These are phyloP conservation scores for Hyla sarda DNA, from an alignment of 2,113 vertebrate genomes.

Conservation along the genomic window DNA sequence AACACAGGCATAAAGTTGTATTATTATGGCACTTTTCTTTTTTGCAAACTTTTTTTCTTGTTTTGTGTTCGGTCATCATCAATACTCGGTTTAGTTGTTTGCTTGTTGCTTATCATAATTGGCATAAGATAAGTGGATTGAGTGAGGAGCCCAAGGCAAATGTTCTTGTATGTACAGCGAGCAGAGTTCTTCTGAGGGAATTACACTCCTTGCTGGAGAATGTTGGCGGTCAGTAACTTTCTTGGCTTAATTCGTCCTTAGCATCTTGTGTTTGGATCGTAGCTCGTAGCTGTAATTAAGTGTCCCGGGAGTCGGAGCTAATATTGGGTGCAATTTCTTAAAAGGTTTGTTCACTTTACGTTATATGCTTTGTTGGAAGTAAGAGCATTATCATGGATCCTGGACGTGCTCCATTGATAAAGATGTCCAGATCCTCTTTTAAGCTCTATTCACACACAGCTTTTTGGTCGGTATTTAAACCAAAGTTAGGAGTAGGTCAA, in stretches of 20 bases:
- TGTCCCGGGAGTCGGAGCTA: neutral
- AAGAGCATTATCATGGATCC: neutral
- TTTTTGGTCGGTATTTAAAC: too few species aligned
- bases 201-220: neutral
- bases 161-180: neutral
- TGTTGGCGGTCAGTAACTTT: neutral
- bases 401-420: neutral
- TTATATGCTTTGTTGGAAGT: too few species aligned
- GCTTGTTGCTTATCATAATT: neutral
- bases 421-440: neutral
- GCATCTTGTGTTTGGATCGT: neutral
- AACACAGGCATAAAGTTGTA: too few species aligned
- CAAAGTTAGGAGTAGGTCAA: too few species aligned
- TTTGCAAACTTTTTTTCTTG: neutral
- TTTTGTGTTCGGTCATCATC: too few species aligned
- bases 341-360: neutral
- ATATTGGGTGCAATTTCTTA: neutral
- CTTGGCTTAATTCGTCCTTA: neutral
- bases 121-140: neutral
- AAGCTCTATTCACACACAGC: too few species aligned
- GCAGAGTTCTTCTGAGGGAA: neutral
- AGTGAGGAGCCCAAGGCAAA: constrained; percentile 9
- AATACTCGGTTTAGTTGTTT: neutral
- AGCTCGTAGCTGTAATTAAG: neutral
- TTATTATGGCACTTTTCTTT: neutral